Percentiles rank a stretch among this genome's conserved stretches.
Evolutionary conservation across 2,888 invertebrate genomes (phyloP).

Genomic region (Torymus auratus): DNA sequence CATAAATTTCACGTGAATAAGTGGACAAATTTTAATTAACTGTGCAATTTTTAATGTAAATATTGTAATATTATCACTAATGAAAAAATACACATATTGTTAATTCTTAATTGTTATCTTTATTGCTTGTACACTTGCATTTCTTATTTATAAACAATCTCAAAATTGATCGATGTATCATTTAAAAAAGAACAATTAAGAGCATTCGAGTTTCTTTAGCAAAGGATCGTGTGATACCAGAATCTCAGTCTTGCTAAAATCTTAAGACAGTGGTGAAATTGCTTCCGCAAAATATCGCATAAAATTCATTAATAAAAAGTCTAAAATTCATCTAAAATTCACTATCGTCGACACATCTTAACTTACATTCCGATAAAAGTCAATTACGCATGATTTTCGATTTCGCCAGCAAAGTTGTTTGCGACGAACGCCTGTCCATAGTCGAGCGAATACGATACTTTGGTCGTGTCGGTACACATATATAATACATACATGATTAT

Average conservation of each 20-base stretch:
- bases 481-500: conserved; percentile 68
- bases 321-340: conserved; percentile 57
- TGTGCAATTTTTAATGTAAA: conserved; percentile 41
- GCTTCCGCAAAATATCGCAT: conserved; percentile 46
- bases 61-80: conserved; percentile 26
- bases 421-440: conserved; percentile 40
- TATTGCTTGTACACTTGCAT: conserved; percentile 58
- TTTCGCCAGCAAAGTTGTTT: conserved; percentile 25
- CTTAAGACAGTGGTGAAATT: conserved; percentile 47
- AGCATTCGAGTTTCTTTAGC: conserved; percentile 48
- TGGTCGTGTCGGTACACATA: conserved; percentile 72
- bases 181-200: conserved; percentile 53
- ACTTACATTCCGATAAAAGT: conserved; percentile 54
- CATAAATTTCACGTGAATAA: conserved; percentile 37
- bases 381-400: conserved; percentile 49
- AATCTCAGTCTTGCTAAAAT: conserved; percentile 59
- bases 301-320: conserved; percentile 49
- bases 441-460: conserved; percentile 68
- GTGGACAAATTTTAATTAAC: conserved; percentile 30
- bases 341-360: conserved; percentile 51
- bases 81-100: conserved; percentile 26
- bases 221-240: conserved; percentile 45
- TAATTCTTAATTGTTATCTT: conserved; percentile 52
- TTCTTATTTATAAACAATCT: conserved; percentile 55
- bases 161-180: conserved; percentile 48